Conservation (phyloP, 1,140 invertebrate species). For the Cydia fagiglandana region DNA sequence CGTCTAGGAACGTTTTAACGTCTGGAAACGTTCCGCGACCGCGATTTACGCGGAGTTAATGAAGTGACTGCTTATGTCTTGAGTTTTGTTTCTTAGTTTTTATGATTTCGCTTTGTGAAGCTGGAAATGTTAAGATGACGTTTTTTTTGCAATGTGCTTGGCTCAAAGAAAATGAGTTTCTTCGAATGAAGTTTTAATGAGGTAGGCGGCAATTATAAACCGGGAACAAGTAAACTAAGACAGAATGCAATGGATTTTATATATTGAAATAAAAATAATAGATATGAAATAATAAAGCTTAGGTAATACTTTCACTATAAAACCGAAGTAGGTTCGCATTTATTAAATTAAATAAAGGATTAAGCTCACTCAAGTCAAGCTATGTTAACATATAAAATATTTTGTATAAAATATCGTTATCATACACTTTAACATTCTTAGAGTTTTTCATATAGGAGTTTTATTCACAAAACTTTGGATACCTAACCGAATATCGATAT, state of each 20-base stretch:
- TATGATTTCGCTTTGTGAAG: slow-evolving; percentile 6
- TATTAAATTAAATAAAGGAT: too few species aligned
- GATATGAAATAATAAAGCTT: too few species aligned
- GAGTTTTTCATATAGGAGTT: too few species aligned
- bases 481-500: slow-evolving; percentile 8
- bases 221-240: slow-evolving; percentile 1
- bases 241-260: neutral
- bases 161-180: slow-evolving; percentile 17
- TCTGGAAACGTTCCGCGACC: neutral
- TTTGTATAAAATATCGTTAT: too few species aligned
- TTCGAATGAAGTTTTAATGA: slow-evolving; percentile 24
- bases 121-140: slow-evolving; percentile 17
- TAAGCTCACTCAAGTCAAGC: too few species aligned
- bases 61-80: slow-evolving; percentile 32
- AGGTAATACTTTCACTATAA: too few species aligned
- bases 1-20: slow-evolving; percentile 27
- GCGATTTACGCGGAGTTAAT: slow-evolving; percentile 32
- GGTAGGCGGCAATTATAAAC: slow-evolving; percentile 20
- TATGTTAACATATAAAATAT: too few species aligned
- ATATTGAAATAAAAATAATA: neutral
- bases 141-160: neutral
- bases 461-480: too few species aligned
- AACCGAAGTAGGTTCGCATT: too few species aligned
- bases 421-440: too few species aligned
- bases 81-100: slow-evolving; percentile 22